A percentile compares a stretch with the other conserved stretches of the same genome.
phyloP scores from a whole-genome alignment of 2,797 vertebrate species.

The Falco berigora region DNA sequence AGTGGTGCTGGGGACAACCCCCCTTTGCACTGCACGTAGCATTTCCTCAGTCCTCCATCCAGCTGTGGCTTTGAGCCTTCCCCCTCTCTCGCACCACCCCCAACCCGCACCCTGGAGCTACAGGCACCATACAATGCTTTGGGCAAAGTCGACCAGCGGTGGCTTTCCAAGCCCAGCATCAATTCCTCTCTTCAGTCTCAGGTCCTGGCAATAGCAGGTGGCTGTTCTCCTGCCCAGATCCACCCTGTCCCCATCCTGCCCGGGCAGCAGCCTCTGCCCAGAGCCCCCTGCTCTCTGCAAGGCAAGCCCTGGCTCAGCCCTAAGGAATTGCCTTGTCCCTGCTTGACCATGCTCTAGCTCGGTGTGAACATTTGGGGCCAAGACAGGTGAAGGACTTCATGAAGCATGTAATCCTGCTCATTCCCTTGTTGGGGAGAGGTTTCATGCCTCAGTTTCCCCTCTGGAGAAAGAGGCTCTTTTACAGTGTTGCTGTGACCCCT shows the following conservation, averaged over 20 bases:
- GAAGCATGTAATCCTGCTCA: background rate
- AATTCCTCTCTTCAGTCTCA: background rate
- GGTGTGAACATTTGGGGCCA: background rate
- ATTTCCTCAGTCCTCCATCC: background rate
- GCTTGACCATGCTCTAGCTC: background rate
- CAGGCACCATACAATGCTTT: background rate
- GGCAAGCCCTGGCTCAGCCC: background rate
- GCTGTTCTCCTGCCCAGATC: background rate
- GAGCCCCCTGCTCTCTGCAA: background rate
- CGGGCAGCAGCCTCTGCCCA: background rate
- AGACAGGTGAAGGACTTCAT: background rate
- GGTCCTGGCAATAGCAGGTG: accelerated
- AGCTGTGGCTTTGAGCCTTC: background rate
- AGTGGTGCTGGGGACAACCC: background rate
- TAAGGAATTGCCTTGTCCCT: background rate
- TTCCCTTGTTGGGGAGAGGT: background rate
- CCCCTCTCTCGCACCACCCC: accelerated
- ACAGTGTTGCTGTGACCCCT: background rate
- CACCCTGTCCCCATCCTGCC: background rate
- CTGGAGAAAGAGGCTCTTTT: background rate
- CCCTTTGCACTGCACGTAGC: background rate
- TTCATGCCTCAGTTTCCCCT: background rate
- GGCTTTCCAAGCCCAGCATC: background rate
- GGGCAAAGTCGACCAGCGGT: accelerated
- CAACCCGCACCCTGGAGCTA: background rate